phyloP scores from a whole-genome alignment of 2,888 invertebrate genomes.

The Boloria euphrosyne region DNA sequence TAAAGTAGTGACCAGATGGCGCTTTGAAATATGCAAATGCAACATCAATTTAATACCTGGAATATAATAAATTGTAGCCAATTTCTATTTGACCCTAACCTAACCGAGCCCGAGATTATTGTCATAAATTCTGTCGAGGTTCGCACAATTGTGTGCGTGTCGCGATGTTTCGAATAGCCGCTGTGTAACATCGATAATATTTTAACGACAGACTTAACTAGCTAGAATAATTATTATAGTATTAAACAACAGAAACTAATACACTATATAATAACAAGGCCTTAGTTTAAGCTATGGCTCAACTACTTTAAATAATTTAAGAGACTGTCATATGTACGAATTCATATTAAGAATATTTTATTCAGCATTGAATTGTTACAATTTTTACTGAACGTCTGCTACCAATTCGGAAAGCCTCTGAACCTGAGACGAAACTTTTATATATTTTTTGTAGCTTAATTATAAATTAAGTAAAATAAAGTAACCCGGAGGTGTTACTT shows the following conservation, averaged over 20 bases:
- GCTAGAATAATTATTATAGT: constrained; percentile 9
- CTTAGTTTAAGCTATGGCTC: not conserved
- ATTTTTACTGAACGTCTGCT: too few species aligned
- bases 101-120: constrained; percentile 68
- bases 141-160: constrained; percentile 15
- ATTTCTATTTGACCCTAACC: constrained; percentile 62
- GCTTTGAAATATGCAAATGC: constrained; percentile 54
- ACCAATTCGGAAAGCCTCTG: too few species aligned
- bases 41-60: constrained; percentile 48
- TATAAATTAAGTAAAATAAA: too few species aligned
- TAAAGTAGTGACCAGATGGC: constrained; percentile 28
- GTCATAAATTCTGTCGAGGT: constrained; percentile 64
- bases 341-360: too few species aligned
- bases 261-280: constrained; percentile 2
- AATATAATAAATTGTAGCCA: constrained; percentile 60
- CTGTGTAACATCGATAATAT: constrained; percentile 16
- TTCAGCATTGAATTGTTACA: too few species aligned
- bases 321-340: too few species aligned
- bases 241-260: constrained; percentile 17
- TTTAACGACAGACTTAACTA: constrained; percentile 8
- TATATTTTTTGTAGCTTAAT: too few species aligned
- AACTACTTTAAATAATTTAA: too few species aligned
- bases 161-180: constrained; percentile 21
- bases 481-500: too few species aligned
- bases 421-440: too few species aligned